phyloP scores from a whole-genome alignment of 2,113 vertebrate species.

The Psilopsiagon aurifrons region DNA sequence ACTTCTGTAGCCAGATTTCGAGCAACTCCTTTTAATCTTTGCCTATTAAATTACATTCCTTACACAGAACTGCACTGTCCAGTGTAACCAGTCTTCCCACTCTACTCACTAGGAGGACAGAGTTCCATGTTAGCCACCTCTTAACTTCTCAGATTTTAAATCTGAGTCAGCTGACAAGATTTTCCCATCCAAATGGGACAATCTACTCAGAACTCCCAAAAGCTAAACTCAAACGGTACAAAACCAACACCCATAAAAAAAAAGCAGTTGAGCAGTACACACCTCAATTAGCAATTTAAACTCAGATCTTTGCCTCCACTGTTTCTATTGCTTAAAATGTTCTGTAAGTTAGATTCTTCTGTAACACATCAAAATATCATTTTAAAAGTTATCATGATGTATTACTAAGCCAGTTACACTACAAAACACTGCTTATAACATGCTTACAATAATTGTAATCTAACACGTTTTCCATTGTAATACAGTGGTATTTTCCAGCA shows the following conservation, averaged over 20 bases:
- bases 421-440: background rate
- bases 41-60: background rate
- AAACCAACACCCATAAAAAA: background rate
- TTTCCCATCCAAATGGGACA: background rate
- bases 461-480: background rate
- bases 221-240: background rate
- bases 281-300: background rate
- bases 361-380: background rate
- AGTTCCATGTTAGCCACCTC: background rate
- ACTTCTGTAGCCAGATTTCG: background rate
- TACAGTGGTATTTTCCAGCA: background rate
- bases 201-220: background rate
- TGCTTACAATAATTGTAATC: background rate
- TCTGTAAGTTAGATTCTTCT: background rate
- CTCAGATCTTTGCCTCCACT: background rate
- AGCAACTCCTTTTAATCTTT: background rate
- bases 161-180: background rate
- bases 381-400: background rate
- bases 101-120: background rate
- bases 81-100: constrained; percentile 7
- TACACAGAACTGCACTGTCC: background rate
- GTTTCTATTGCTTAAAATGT: background rate
- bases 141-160: background rate
- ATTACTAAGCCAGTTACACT: background rate
- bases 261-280: background rate